Percentiles rank a stretch among this genome's conserved stretches.
Conservation (phyloP, 2,888 invertebrate species). For the Athrips mouffetella region DNA sequence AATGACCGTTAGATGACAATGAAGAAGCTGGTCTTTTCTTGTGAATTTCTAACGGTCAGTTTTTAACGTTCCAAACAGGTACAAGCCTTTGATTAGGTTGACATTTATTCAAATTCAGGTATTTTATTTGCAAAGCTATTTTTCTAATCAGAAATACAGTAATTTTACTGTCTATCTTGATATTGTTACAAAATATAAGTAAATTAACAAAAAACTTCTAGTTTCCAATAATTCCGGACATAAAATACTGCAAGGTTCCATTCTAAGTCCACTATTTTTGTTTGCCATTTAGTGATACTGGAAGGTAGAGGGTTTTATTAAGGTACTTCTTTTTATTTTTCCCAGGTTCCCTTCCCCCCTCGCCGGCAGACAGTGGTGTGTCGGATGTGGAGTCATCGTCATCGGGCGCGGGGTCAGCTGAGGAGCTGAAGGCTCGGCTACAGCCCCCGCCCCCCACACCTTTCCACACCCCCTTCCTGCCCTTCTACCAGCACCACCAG, state of each 20-base stretch:
- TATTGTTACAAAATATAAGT: no score
- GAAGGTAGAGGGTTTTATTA: neutral
- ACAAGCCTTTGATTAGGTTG: neutral
- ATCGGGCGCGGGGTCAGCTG: constrained; percentile 85
- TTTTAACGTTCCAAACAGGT: neutral
- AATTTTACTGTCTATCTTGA: no score
- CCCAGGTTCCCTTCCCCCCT: constrained; percentile 95
- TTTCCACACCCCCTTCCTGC: constrained; percentile 80
- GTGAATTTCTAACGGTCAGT: constrained; percentile 19
- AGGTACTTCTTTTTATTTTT: constrained; percentile 22
- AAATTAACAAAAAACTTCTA: neutral
- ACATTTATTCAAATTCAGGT: neutral
- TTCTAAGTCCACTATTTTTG: neutral
- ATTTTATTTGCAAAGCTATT: neutral
- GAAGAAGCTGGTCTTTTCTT: constrained; percentile 14
- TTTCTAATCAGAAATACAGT: neutral
- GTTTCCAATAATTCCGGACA: no score
- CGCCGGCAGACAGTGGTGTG: constrained; percentile 98
- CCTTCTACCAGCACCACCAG: constrained; percentile 82
- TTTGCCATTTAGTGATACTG: neutral
- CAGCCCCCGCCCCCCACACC: constrained; percentile 82
- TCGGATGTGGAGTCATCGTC: constrained; percentile 98
- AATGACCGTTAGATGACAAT: constrained; percentile 18
- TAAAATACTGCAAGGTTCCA: neutral
- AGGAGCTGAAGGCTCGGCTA: constrained; percentile 92